phyloP scores from a whole-genome alignment of 2,113 vertebrate species.

The Riparia riparia region DNA sequence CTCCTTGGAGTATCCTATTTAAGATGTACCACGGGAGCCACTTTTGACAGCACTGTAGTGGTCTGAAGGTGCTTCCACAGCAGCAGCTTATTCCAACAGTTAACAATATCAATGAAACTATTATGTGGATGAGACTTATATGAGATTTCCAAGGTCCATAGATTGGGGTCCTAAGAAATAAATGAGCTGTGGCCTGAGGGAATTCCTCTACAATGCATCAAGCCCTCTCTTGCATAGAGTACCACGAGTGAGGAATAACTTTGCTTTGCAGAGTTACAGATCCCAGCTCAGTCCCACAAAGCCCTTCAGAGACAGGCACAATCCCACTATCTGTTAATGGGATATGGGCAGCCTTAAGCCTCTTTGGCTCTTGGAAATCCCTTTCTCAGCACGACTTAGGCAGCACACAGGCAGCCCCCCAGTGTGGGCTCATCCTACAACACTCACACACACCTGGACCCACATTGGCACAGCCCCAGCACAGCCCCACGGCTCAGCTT shows the following conservation, averaged over 20 bases:
- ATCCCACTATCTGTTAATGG: conserved; percentile 28
- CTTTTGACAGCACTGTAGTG: background rate
- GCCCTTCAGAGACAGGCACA: background rate
- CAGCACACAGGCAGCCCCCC: background rate
- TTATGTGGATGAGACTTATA: background rate
- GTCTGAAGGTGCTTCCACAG: background rate
- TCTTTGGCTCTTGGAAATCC: conserved; percentile 44
- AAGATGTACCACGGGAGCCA: background rate
- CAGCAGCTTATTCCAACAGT: background rate
- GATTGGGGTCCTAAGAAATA: background rate
- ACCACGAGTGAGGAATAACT: accelerated
- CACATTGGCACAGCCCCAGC: accelerated
- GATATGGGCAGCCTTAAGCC: conserved; percentile 11
- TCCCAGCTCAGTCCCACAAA: background rate
- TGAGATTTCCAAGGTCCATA: background rate
- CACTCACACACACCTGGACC: accelerated
- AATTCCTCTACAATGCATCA: background rate
- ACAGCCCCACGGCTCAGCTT: background rate
- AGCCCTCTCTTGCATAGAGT: background rate
- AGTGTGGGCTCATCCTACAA: accelerated
- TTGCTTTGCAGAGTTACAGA: background rate
- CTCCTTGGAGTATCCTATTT: background rate
- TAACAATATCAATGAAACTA: background rate
- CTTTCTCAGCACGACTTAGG: background rate
- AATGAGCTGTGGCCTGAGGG: background rate